These are phyloP conservation scores for Callorhinus ursinus DNA, from an alignment of 2,113 vertebrate species.

Conservation along the genomic window DNA sequence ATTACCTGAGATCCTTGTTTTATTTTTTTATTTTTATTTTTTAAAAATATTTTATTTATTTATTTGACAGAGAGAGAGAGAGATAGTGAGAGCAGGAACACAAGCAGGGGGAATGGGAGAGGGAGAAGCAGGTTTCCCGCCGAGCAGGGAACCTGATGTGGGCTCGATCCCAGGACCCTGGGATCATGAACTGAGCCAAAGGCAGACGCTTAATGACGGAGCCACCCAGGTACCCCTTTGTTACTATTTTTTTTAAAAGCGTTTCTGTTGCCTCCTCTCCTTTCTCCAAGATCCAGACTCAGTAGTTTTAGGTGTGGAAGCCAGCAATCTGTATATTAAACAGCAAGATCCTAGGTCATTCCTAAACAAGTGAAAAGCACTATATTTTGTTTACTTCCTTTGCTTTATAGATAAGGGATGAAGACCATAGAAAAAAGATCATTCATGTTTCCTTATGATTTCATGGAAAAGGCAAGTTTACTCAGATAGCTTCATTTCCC, in stretches of 20 bases:
- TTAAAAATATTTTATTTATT: not conserved
- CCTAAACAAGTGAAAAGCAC: not conserved
- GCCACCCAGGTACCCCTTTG: not conserved
- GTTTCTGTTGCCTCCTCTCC: not conserved
- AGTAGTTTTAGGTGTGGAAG: not conserved
- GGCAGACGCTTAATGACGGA: too few species aligned
- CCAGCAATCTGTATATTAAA: not conserved
- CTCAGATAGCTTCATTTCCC: not conserved
- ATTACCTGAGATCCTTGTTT: not conserved
- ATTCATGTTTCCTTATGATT: not conserved
- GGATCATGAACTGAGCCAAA: too few species aligned
- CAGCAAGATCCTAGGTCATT: not conserved
- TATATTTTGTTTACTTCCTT: not conserved
- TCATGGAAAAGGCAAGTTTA: not conserved
- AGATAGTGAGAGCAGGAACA: too few species aligned
- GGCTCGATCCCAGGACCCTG: too few species aligned
- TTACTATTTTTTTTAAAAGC: not conserved
- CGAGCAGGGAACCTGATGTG: too few species aligned
- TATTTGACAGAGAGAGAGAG: too few species aligned
- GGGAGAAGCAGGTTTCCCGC: too few species aligned
- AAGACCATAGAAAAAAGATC: not conserved
- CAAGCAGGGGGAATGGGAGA: too few species aligned
- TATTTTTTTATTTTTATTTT: not conserved
- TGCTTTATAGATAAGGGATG: not conserved
- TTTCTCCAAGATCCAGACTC: not conserved